These are phyloP conservation scores for Gallinago jamesoni DNA, from an alignment of 2,113 vertebrate genomes.

Conservation along the genomic window DNA sequence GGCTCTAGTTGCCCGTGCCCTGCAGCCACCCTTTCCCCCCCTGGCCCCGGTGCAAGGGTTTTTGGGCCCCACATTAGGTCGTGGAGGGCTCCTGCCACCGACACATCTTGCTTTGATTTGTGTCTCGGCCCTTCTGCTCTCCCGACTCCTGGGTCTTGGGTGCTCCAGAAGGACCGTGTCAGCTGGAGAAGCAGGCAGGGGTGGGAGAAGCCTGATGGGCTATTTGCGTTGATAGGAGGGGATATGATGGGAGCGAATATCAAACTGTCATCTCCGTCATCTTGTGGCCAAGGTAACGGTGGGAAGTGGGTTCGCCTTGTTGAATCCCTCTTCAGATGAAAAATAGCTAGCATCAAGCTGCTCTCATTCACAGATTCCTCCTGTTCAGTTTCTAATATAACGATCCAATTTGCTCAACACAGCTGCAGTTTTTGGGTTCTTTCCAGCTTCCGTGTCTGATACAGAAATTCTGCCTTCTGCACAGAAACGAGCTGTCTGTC, in stretches of 20 bases:
- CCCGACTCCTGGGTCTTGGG: not conserved
- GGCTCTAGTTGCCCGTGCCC: rapidly evolving
- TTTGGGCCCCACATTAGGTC: not conserved
- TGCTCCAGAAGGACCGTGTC: not conserved
- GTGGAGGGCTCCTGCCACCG: not conserved
- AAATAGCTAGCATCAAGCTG: constrained; percentile 26
- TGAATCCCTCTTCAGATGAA: constrained; percentile 26
- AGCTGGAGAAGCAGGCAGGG: not conserved
- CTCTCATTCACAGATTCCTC: constrained; percentile 26
- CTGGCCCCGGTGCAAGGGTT: rapidly evolving
- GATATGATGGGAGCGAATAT: not conserved
- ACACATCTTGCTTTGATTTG: not conserved
- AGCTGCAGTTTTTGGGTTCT: constrained; percentile 39
- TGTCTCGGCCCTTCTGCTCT: not conserved
- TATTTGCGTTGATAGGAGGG: not conserved
- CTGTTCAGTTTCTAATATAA: constrained; percentile 20
- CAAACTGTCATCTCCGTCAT: constrained; percentile 17
- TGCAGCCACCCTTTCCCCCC: not conserved
- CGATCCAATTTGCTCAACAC: constrained; percentile 46
- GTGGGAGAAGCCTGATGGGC: not conserved
- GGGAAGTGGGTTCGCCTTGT: not conserved
- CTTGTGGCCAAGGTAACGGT: constrained; percentile 45
- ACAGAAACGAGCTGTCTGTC: not conserved
- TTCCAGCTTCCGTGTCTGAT: constrained; percentile 26
- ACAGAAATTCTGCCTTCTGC: not conserved